phyloP scores from a whole-genome alignment of 2,113 vertebrate species.

The Terrapene triunguis region DNA sequence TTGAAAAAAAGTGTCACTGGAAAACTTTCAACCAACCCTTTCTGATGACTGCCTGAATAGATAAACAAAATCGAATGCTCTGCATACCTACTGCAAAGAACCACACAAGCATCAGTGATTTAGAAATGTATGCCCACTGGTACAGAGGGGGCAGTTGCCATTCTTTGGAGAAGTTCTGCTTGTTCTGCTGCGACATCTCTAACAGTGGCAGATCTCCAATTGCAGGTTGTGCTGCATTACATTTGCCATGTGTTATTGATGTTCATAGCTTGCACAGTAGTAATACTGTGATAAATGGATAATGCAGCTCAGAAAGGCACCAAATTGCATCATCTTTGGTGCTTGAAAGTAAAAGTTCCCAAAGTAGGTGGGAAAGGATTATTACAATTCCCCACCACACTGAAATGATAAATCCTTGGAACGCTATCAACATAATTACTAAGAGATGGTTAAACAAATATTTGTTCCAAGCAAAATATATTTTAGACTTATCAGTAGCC shows the following conservation, averaged over 20 bases:
- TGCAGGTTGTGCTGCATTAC: background rate
- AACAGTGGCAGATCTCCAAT: background rate
- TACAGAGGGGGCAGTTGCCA: background rate
- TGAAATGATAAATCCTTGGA: constrained; percentile 49
- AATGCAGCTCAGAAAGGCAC: constrained; percentile 30
- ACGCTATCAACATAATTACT: background rate
- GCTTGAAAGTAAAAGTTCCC: constrained; percentile 57
- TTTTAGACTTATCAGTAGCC: constrained; percentile 47
- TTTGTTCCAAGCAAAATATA: constrained; percentile 42
- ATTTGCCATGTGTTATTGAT: background rate
- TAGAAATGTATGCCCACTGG: background rate
- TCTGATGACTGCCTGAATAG: background rate
- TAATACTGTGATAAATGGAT: constrained; percentile 17
- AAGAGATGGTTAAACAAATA: constrained; percentile 52
- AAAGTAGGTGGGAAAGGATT: constrained; percentile 53
- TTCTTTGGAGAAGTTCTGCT: background rate
- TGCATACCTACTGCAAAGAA: no score
- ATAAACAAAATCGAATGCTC: no score
- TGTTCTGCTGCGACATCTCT: background rate
- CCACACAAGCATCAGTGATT: background rate
- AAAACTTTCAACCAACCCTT: background rate
- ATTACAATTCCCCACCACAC: background rate
- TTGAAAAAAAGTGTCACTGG: background rate
- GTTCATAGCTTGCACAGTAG: background rate
- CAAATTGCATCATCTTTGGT: constrained; percentile 44